These are phyloP conservation scores for Gonatopus flavifemur DNA, from an alignment of 1,140 invertebrate species.

Conservation along the genomic window DNA sequence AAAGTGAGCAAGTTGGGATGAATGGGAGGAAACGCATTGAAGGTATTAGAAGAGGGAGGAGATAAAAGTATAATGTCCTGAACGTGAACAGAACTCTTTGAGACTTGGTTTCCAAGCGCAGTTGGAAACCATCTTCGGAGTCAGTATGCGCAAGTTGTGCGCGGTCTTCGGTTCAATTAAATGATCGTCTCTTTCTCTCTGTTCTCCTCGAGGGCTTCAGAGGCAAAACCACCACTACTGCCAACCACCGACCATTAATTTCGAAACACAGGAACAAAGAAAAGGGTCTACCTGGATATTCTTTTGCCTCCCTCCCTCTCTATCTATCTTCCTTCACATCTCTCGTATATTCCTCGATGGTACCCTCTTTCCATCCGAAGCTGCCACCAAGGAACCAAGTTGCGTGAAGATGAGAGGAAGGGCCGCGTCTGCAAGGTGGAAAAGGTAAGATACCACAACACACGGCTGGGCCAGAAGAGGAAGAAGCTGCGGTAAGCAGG, in stretches of 20 bases:
- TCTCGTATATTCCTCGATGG: not conserved
- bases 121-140: conserved; percentile 26
- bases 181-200: conserved; percentile 39
- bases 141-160: conserved; percentile 17
- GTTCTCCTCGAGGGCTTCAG: conserved; percentile 19
- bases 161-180: conserved; percentile 43
- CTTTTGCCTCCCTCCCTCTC: conserved; percentile 20
- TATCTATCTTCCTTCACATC: conserved; percentile 12
- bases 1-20: conserved; percentile 14
- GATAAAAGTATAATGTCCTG: conserved; percentile 17
- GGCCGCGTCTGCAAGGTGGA: conserved; percentile 10
- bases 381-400: conserved; percentile 23
- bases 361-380: conserved; percentile 21
- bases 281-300: conserved; percentile 42
- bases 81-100: conserved; percentile 8
- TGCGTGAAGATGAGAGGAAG: conserved; percentile 8
- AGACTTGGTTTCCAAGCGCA: conserved; percentile 3
- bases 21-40: conserved; percentile 8
- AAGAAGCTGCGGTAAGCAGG: conserved; percentile 10
- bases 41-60: conserved; percentile 9
- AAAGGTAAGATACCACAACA: no score
- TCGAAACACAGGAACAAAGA: conserved; percentile 51
- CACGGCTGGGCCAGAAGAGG: conserved; percentile 8
- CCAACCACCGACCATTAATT: conserved; percentile 48
- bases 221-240: conserved; percentile 3